Evolutionary conservation across 2,113 vertebrate species (phyloP).

Genomic region (Caranx ignobilis): DNA sequence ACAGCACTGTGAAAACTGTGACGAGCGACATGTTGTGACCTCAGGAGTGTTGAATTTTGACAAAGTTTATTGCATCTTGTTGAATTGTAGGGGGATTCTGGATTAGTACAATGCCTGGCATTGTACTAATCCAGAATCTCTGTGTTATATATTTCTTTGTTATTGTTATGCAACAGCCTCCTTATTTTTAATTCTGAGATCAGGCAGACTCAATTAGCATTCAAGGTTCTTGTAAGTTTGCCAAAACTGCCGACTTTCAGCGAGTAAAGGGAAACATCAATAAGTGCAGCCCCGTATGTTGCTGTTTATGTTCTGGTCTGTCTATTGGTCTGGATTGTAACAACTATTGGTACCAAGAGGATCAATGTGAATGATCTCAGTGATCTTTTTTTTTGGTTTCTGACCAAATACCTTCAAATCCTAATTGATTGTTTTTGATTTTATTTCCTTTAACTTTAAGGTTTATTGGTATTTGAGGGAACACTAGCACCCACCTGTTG

Average conservation of each 20-base stretch:
- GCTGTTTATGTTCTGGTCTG: not conserved
- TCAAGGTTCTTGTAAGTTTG: too few species aligned
- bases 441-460: not conserved
- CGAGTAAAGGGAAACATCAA: too few species aligned
- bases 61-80: not conserved
- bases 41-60: not conserved
- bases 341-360: not conserved
- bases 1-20: not conserved
- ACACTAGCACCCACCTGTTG: not conserved
- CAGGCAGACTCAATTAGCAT: not conserved
- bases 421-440: too few species aligned
- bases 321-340: not conserved
- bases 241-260: too few species aligned
- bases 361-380: too few species aligned
- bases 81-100: not conserved
- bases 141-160: not conserved
- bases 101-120: not conserved
- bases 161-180: too few species aligned
- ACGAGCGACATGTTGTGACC: constrained; percentile 7
- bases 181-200: not conserved
- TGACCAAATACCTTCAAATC: not conserved
- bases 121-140: too few species aligned
- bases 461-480: not conserved
- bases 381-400: not conserved
- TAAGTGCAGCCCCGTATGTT: not conserved